phyloP scores from a whole-genome alignment of 2,797 vertebrate genomes.

The Brachymystax lenok region DNA sequence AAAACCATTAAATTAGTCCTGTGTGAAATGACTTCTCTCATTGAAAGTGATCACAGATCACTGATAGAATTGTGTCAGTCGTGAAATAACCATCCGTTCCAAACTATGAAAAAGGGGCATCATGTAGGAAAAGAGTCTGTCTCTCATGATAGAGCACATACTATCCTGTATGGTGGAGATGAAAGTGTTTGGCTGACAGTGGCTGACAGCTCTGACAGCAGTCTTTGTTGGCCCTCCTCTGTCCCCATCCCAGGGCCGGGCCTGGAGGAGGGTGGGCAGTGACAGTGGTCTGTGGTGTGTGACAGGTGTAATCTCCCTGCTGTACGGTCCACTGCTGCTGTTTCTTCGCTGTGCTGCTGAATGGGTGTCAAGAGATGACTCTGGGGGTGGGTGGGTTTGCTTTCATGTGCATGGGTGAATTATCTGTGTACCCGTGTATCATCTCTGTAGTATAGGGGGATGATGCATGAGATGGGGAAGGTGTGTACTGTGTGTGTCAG shows the following conservation, averaged over 20 bases:
- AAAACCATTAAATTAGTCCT: neutral
- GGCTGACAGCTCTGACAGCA: constrained; percentile 37
- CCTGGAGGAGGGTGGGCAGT: constrained; percentile 9
- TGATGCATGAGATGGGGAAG: constrained; percentile 37
- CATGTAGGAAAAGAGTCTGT: neutral
- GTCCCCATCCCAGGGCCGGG: neutral
- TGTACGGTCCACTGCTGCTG: neutral
- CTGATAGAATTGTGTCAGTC: neutral
- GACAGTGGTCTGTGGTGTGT: constrained; percentile 14
- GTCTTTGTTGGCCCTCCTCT: constrained; percentile 23
- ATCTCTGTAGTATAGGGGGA: neutral
- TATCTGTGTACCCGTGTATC: neutral
- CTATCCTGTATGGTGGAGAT: constrained; percentile 3
- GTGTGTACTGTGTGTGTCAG: constrained; percentile 12
- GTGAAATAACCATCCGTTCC: neutral
- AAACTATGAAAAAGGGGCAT: neutral
- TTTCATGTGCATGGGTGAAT: neutral
- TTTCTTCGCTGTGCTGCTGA: neutral
- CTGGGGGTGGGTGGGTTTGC: constrained; percentile 2
- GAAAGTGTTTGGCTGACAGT: constrained; percentile 17
- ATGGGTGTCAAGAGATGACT: constrained; percentile 3
- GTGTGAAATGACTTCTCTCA: constrained; percentile 1
- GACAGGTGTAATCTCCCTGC: constrained; percentile 37
- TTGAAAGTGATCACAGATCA: constrained; percentile 1
- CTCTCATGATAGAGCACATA: constrained; percentile 7